Percentiles rank a stretch among this genome's conserved stretches.
Conservation (phyloP, 2,113 vertebrate species). For the Rhombomys opimus region DNA sequence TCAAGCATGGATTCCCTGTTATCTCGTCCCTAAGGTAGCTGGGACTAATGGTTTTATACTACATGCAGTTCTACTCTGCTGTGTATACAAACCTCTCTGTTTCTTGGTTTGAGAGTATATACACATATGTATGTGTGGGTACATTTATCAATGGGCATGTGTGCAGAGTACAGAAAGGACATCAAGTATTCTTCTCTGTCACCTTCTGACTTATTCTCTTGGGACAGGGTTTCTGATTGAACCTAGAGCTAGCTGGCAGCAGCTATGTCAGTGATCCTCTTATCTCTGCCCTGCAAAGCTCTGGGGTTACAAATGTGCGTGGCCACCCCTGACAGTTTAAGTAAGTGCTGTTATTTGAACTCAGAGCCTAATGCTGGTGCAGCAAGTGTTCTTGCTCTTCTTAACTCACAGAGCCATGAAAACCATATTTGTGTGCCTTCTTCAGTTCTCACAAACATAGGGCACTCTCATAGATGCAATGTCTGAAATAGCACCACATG, state of each 20-base stretch:
- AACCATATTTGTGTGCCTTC: neutral
- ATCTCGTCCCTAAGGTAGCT: neutral
- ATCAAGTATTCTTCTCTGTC: neutral
- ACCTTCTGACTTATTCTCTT: neutral
- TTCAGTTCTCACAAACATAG: neutral
- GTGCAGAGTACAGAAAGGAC: neutral
- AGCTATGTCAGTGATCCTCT: neutral
- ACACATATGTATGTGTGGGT: neutral
- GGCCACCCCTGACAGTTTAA: neutral
- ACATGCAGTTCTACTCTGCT: too few relatives aligned
- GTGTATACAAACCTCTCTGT: too few relatives aligned
- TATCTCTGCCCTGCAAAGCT: too few relatives aligned
- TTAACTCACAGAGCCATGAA: neutral
- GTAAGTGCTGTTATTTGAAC: neutral
- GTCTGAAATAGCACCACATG: neutral
- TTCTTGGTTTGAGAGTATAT: too few relatives aligned
- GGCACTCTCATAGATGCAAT: neutral
- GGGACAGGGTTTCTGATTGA: neutral
- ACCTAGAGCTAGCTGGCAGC: neutral
- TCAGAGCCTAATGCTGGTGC: neutral
- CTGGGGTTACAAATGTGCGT: neutral
- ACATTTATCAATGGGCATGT: neutral
- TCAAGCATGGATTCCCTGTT: neutral
- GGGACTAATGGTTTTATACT: neutral
- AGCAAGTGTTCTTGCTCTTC: neutral